Percentiles rank a stretch among this genome's conserved stretches.
These are phyloP conservation scores for Acipenser oxyrinchus DNA, from an alignment of 2,797 vertebrate species.

Conservation along the genomic window DNA sequence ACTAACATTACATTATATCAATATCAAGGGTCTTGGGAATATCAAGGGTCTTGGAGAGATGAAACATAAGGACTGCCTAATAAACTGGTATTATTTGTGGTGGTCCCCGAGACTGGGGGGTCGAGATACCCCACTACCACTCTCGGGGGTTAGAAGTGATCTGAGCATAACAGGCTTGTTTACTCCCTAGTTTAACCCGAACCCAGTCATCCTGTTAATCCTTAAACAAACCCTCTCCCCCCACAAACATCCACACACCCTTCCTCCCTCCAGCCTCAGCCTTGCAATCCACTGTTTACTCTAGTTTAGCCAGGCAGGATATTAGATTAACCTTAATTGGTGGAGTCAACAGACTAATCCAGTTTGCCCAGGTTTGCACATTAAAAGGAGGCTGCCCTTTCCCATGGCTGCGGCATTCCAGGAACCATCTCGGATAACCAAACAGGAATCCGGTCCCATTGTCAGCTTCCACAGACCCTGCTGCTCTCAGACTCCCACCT, in stretches of 20 bases:
- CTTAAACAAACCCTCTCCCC: conserved; percentile 53
- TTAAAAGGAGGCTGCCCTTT: conserved; percentile 35
- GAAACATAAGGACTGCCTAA: no score
- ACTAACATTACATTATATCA: no score
- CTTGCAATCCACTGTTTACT: conserved; percentile 46
- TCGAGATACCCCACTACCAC: no score
- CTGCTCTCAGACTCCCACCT: no score
- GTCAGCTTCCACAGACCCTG: no score
- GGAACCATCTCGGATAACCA: conserved; percentile 11
- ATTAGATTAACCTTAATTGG: conserved; percentile 55
- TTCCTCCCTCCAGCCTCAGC: conserved; percentile 19
- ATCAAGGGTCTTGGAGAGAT: no score
- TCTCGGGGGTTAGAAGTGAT: no score
- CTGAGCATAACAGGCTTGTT: not conserved
- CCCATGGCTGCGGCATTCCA: conserved; percentile 8
- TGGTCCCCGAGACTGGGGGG: no score
- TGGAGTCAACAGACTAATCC: conserved; percentile 49
- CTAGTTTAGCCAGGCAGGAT: conserved; percentile 53
- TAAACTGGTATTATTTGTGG: no score
- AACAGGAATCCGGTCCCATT: no score
- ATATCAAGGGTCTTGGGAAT: no score
- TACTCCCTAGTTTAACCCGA: conserved; percentile 53
- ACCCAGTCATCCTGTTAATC: conserved; percentile 48
- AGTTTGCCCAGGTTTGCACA: conserved; percentile 44
- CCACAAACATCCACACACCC: not conserved